Conservation (phyloP, 2,888 invertebrate genomes). For the Chydorus sphaericus region DNA sequence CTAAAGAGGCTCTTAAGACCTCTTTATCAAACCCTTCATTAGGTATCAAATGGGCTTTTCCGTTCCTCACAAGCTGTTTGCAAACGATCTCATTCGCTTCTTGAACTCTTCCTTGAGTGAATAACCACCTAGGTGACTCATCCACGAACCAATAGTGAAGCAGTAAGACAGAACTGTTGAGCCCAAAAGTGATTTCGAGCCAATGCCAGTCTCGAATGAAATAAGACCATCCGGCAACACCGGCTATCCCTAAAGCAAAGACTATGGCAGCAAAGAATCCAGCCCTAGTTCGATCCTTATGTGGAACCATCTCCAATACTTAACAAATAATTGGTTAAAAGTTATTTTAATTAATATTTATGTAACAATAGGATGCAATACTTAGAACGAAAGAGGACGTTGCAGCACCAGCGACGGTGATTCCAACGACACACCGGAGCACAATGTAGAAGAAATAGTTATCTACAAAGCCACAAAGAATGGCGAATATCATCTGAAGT, state of each 20-base stretch:
- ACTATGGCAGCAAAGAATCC: slow-evolving; percentile 66
- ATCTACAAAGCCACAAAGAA: slow-evolving; percentile 59
- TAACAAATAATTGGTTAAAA: slow-evolving; percentile 17
- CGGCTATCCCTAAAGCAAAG: slow-evolving; percentile 65
- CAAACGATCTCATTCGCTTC: slow-evolving; percentile 60
- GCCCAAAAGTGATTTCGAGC: slow-evolving; percentile 63
- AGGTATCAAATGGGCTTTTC: slow-evolving; percentile 23
- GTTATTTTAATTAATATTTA: too few relatives aligned
- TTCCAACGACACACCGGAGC: slow-evolving; percentile 56
- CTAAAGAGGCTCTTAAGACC: not conserved
- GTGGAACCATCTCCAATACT: slow-evolving; percentile 69
- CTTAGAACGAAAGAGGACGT: slow-evolving; percentile 41
- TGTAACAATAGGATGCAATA: slow-evolving; percentile 22
- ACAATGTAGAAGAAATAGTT: slow-evolving; percentile 57
- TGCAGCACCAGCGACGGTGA: slow-evolving; percentile 66
- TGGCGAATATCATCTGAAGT: slow-evolving; percentile 47
- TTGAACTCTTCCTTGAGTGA: slow-evolving; percentile 58
- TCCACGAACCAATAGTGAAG: slow-evolving; percentile 67
- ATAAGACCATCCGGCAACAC: slow-evolving; percentile 70
- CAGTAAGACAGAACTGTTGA: slow-evolving; percentile 54
- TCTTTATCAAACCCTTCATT: slow-evolving; percentile 23
- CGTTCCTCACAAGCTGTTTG: slow-evolving; percentile 34
- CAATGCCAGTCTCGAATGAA: slow-evolving; percentile 52
- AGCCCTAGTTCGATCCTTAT: slow-evolving; percentile 60
- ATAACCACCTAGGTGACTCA: slow-evolving; percentile 76